These are phyloP conservation scores for Lagorchestes hirsutus DNA, from an alignment of 2,797 vertebrate genomes.

Conservation along the genomic window DNA sequence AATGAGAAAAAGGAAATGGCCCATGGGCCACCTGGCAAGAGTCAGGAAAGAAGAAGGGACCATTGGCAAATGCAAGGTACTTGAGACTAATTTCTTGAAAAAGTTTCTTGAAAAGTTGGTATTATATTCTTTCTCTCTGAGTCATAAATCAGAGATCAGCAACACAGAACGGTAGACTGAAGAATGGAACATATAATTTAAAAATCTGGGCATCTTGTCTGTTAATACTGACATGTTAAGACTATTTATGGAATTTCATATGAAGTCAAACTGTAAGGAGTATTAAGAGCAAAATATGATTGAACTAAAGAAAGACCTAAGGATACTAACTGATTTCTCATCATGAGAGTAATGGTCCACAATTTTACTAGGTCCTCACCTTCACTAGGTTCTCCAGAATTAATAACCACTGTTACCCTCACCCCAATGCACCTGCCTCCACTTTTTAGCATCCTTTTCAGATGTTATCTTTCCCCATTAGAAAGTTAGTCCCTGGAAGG, in stretches of 20 bases:
- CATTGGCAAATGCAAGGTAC: background rate
- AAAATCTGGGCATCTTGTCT: background rate
- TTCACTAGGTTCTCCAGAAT: background rate
- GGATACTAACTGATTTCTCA: background rate
- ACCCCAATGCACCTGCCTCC: background rate
- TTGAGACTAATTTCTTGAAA: background rate
- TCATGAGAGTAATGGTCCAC: background rate
- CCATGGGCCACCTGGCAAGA: background rate
- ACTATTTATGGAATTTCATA: no score
- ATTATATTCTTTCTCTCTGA: background rate
- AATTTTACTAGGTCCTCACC: background rate
- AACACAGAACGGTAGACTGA: background rate
- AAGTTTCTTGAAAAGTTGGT: background rate
- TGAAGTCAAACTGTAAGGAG: background rate
- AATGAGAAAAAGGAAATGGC: background rate
- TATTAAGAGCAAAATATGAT: background rate
- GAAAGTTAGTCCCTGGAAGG: background rate
- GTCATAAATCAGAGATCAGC: background rate
- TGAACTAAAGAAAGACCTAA: background rate
- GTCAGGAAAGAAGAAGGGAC: background rate
- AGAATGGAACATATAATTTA: background rate
- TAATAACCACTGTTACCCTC: background rate
- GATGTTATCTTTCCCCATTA: background rate
- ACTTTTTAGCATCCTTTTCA: background rate
- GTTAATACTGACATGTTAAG: background rate